These are phyloP conservation scores for Pristiophorus japonicus DNA, from an alignment of 2,113 vertebrate genomes.

Conservation along the genomic window DNA sequence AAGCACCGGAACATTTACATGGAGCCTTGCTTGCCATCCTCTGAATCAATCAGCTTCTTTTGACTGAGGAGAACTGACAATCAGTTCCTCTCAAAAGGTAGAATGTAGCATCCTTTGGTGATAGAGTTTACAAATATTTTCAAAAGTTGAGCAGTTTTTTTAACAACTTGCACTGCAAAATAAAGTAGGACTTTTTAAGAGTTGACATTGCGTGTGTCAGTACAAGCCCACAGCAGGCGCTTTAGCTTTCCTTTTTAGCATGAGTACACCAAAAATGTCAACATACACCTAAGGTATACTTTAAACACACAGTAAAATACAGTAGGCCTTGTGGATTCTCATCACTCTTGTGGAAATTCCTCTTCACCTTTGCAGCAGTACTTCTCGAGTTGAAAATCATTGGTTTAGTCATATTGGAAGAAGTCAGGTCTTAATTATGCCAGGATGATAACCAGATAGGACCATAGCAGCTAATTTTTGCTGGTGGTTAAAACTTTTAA, in stretches of 20 bases:
- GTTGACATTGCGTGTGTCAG: neutral
- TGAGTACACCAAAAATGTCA: neutral
- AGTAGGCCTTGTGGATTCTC: neutral
- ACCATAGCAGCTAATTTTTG: neutral
- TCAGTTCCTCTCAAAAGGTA: neutral
- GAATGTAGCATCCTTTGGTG: neutral
- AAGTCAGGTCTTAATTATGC: neutral
- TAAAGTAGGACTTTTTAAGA: neutral
- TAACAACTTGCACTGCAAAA: neutral
- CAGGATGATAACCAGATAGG: neutral
- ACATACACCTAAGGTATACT: neutral
- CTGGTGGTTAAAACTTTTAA: neutral
- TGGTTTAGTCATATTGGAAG: neutral
- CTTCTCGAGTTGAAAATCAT: neutral
- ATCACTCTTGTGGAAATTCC: neutral
- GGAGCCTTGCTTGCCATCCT: neutral
- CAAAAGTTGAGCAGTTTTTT: neutral
- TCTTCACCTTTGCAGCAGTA: neutral
- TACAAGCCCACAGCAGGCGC: neutral
- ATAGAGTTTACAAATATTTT: neutral
- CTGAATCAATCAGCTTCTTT: neutral
- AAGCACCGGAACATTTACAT: neutral
- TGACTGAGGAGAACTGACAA: neutral
- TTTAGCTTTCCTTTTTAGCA: neutral
- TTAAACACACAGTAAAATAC: neutral